Evolutionary conservation across 2,113 vertebrate genomes (phyloP), one percentile per base, ranked within the genome.

Genomic region (Piprites chloris): DNA sequence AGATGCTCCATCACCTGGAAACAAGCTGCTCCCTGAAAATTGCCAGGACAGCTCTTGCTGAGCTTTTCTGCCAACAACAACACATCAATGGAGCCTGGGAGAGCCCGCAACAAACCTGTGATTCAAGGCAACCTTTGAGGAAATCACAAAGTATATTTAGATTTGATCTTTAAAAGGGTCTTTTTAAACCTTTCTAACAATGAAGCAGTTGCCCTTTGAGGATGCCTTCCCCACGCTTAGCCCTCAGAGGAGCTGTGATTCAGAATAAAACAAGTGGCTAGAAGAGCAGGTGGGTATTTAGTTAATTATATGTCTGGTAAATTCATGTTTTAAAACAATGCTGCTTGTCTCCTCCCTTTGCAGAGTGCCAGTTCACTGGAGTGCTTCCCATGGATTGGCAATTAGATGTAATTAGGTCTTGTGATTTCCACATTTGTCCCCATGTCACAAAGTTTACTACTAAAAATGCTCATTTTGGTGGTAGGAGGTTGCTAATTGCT

Each of bases 261-360:
- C 81, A 49, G 66, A 95, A 68, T 71, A 86, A 96, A 97, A 89
- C 95, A 94, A 97, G 91, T 67, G 69, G 86, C 76, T 95, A n/a
- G 61, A 85, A 93, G 95, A 97, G 86, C 46, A 91, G 89, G 95
- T 91, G 95, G 88, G 95, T 96, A 72, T 95, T 97, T 96, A 97
- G 93, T 89, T 97, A 98, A 98, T 98, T 97, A 95, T 76, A 95
- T 1, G 85, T 91, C 96, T 97, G 95, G 96, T 72, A 91, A 96
- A 96, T 87, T 90, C 71, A 89, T 97, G 87, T 95, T 97, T 96
- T 98, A 97, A 98, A 97, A 98, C 98, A 98, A 97, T 98, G 90
- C 95, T 12, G n/a, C 93, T 68, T 93, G 96, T 98, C 96, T 98
- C 95, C 97, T 97, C 87, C 85, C 68, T 96, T 94, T 94, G 90